Evolutionary conservation across 2,113 vertebrate genomes (phyloP).

Genomic region (Hippopotamus amphibius): DNA sequence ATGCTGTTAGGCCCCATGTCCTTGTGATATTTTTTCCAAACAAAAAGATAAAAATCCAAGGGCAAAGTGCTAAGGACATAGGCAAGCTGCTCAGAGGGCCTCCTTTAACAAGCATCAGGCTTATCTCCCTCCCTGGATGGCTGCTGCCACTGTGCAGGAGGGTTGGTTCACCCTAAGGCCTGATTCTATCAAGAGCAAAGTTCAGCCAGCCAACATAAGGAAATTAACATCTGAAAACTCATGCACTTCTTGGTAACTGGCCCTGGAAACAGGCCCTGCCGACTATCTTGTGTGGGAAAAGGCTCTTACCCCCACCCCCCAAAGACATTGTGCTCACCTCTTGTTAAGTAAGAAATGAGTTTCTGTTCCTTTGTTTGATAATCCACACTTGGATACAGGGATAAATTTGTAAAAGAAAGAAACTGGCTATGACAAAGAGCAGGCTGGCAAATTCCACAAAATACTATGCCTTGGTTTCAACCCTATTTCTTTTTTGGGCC

Average conservation of each 20-base stretch:
- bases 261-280: background rate
- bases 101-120: background rate
- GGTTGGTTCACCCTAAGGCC: background rate
- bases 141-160: background rate
- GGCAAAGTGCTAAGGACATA: slow-evolving; percentile 35
- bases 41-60: slow-evolving; percentile 58
- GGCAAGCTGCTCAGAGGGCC: slow-evolving; percentile 14
- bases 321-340: background rate
- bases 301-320: background rate
- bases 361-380: slow-evolving; percentile 28
- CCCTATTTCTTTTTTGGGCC: background rate
- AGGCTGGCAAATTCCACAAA: slow-evolving; percentile 39
- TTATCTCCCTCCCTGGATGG: background rate
- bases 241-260: background rate
- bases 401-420: slow-evolving; percentile 52
- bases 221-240: background rate
- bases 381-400: background rate
- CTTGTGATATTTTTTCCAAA: slow-evolving; percentile 72
- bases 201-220: background rate
- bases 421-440: background rate
- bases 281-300: background rate
- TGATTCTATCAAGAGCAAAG: background rate
- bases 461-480: background rate
- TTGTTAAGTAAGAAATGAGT: background rate
- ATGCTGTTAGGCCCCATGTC: slow-evolving; percentile 31